Evolutionary conservation across 2,888 invertebrate genomes (phyloP).

Genomic region (Heliconius aoede): DNA sequence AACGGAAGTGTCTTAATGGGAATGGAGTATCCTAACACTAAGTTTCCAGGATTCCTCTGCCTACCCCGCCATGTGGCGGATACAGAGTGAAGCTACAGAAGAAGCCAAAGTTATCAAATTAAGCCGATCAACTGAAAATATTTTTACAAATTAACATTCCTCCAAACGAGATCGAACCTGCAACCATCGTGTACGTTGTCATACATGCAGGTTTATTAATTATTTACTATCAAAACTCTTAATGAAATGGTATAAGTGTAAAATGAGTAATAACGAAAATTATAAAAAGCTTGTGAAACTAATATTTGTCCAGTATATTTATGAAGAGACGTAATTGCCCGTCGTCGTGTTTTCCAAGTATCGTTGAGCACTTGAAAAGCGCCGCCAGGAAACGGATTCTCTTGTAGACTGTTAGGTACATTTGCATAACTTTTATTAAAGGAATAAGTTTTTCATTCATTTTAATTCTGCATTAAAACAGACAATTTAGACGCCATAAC

Average conservation of each 20-base stretch:
- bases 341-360: conserved; percentile 39
- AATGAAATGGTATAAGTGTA: not conserved
- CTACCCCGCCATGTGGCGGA: no score
- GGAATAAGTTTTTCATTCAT: conserved; percentile 3
- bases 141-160: not conserved
- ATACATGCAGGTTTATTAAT: not conserved
- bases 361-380: conserved; percentile 34
- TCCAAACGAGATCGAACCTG: not conserved
- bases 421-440: conserved; percentile 28
- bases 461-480: conserved; percentile 8
- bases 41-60: no score
- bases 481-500: not conserved
- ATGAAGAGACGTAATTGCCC: conserved; percentile 38
- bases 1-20: no score
- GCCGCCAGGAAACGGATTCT: conserved; percentile 39
- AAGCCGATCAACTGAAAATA: not conserved
- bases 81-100: no score
- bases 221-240: not conserved
- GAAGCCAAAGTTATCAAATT: no score
- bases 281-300: conserved; percentile 33
- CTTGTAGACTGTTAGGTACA: conserved; percentile 27
- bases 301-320: conserved; percentile 43
- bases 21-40: no score
- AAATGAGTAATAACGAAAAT: conserved; percentile 25
- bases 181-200: not conserved